A percentile compares a stretch with the other conserved stretches of the same genome.
Evolutionary conservation across 2,888 invertebrate species (phyloP).

Genomic region (Drosophila mercatorum): DNA sequence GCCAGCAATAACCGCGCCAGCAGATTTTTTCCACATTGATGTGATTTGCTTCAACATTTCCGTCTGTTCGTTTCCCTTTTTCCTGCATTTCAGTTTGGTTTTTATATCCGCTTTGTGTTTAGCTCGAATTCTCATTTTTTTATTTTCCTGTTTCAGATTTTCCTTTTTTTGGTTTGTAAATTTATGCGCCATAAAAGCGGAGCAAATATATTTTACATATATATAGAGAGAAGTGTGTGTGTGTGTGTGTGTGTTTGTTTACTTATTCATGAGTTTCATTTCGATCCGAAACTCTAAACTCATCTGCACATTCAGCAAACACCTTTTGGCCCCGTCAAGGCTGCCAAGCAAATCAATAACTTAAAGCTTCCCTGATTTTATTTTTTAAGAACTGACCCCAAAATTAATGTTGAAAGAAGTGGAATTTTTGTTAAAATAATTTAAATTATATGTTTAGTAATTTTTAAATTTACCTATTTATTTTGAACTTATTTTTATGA

Average conservation of each 20-base stretch:
- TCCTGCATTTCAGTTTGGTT: constrained; percentile 50
- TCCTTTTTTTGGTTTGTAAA: constrained; percentile 49
- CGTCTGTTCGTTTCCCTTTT: constrained; percentile 16
- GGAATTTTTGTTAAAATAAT: no score
- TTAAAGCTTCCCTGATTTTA: constrained; percentile 30
- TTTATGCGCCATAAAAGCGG: constrained; percentile 74
- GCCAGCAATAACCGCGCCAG: constrained; percentile 58
- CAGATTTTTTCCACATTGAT: constrained; percentile 74
- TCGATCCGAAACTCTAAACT: constrained; percentile 28
- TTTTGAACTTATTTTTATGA: no score
- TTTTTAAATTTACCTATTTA: no score
- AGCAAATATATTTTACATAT: constrained; percentile 45
- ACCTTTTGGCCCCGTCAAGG: constrained; percentile 12
- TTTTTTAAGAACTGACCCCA: neutral
- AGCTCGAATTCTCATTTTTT: constrained; percentile 58
- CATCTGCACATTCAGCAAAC: constrained; percentile 11
- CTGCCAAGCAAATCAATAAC: constrained; percentile 57
- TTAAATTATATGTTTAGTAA: neutral
- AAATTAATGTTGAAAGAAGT: neutral
- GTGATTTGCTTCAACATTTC: constrained; percentile 64
- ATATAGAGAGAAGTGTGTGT: neutral
- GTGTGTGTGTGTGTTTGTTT: constrained; percentile 34
- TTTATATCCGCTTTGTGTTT: constrained; percentile 63
- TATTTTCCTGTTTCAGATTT: constrained; percentile 59
- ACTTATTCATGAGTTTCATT: constrained; percentile 67